phyloP scores from a whole-genome alignment of 2,113 vertebrate genomes.

The Synodontis membranacea region DNA sequence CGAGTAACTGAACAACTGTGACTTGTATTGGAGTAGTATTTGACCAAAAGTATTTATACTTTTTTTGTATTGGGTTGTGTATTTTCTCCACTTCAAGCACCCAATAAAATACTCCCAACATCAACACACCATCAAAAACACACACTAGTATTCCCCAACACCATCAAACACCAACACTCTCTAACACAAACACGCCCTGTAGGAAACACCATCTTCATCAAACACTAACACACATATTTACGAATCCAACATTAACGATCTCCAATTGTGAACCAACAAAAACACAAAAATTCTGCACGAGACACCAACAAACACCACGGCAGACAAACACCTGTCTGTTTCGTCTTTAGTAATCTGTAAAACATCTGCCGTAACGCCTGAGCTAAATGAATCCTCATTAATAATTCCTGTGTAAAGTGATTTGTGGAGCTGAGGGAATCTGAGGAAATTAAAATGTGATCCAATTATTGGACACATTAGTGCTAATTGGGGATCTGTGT shows the following conservation, averaged over 20 bases:
- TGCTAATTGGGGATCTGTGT: background rate
- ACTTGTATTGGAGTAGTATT: too few species aligned
- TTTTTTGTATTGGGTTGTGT: too few species aligned
- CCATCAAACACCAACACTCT: too few species aligned
- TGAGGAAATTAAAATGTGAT: constrained; percentile 8
- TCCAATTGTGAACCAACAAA: background rate
- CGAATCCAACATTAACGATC: background rate
- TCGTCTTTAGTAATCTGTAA: background rate
- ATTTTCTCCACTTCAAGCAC: too few species aligned
- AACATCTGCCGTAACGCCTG: background rate
- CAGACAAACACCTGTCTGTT: too few species aligned
- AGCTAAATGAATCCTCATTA: background rate
- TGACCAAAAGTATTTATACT: too few species aligned
- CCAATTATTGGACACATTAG: constrained; percentile 8
- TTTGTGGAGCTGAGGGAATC: background rate
- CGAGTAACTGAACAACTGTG: too few species aligned
- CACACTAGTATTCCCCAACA: background rate
- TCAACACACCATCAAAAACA: background rate
- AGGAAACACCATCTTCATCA: too few species aligned
- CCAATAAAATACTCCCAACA: too few species aligned
- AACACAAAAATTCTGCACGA: too few species aligned
- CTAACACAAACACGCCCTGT: background rate
- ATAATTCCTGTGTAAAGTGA: background rate
- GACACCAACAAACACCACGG: background rate
- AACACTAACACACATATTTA: background rate